Base-by-base conservation (phyloP, 2,113 vertebrate species). In the Capreolus pygargus region DNA sequence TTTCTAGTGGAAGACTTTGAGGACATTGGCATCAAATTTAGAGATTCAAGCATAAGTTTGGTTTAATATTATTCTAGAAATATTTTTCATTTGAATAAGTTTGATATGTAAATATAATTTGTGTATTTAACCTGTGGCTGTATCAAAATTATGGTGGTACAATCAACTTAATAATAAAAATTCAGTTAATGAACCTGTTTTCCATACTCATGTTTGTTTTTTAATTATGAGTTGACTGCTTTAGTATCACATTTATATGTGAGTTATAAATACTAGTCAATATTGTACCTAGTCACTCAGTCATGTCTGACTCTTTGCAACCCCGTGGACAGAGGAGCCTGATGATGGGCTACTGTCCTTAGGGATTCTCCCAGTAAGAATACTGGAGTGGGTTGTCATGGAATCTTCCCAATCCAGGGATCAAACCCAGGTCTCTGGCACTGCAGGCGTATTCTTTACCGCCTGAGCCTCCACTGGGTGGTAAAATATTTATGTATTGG, bases 371-470 rank as follows among this genome's bases (percentile, higher is more conserved):
- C 64, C 0, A 0, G 17, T 36, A 67, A 21, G 64, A 36, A 67
- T 67, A 5, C 7, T 67, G 9, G 5, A 36, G 17, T 36, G 64
- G n/a, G 64, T 70, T 70, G 64, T 70, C 64, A 70, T 70, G n/a
- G 19, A 70, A 70, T 36, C 4, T 21, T 70, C 17, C n/a, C n/a
- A 36, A 11, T 36, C 17, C n/a, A 36, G 64, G 30, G 17, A 70
- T 70, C 64, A 70, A 36, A 70, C n/a, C 4, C 19, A 70, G n/a
- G 9, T 70, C 17, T 70, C 64, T 21, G 64, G 19, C n/a, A 36
- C 9, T 36, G n/a, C 64, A 36, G 64, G 9, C 0, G 0, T 36
- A 70, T 21, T 70, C n/a, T 70, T 21, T 70, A 70, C n/a, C 0
- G 0, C n/a, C 64, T 36, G 19, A 23, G 19, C 17, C 17, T 11